These are phyloP conservation scores for Pachymerium ferrugineum DNA, from an alignment of 2,888 invertebrate genomes.

Conservation along the genomic window DNA sequence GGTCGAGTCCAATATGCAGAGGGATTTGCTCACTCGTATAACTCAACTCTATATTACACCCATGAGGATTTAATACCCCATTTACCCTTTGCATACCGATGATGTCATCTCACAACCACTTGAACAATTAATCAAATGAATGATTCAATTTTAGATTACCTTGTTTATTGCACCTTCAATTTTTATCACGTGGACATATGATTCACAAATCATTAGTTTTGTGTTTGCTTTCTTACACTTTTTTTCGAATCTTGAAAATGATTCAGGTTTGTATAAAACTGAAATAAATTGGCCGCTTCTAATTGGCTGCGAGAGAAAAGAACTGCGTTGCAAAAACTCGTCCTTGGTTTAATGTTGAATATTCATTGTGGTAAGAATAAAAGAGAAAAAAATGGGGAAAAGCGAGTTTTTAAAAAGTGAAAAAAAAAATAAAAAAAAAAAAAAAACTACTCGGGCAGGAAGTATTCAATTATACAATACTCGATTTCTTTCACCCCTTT, in stretches of 20 bases:
- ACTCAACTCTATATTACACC: too few relatives aligned
- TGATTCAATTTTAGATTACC: too few relatives aligned
- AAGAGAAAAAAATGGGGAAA: not conserved
- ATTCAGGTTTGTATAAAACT: not conserved
- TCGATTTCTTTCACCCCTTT: not conserved
- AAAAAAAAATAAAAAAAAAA: not conserved
- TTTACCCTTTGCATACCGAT: too few relatives aligned
- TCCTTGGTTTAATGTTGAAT: not conserved
- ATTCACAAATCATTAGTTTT: not conserved
- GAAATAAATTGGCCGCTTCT: not conserved
- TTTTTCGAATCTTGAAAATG: not conserved
- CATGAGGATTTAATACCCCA: too few relatives aligned
- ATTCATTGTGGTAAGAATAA: not conserved
- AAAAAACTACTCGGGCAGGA: not conserved
- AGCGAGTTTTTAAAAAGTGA: not conserved
- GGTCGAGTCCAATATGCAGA: constrained; percentile 5
- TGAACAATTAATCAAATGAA: too few relatives aligned
- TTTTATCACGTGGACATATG: not conserved
- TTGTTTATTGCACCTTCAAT: too few relatives aligned
- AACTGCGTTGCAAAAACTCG: not conserved
- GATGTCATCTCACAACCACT: too few relatives aligned
- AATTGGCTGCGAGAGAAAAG: not conserved
- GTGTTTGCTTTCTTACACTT: not conserved
- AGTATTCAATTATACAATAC: constrained; percentile 12
- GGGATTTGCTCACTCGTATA: too few relatives aligned